phyloP scores from a whole-genome alignment of 2,797 vertebrate species.

The Pseudotriccus pelzelni region DNA sequence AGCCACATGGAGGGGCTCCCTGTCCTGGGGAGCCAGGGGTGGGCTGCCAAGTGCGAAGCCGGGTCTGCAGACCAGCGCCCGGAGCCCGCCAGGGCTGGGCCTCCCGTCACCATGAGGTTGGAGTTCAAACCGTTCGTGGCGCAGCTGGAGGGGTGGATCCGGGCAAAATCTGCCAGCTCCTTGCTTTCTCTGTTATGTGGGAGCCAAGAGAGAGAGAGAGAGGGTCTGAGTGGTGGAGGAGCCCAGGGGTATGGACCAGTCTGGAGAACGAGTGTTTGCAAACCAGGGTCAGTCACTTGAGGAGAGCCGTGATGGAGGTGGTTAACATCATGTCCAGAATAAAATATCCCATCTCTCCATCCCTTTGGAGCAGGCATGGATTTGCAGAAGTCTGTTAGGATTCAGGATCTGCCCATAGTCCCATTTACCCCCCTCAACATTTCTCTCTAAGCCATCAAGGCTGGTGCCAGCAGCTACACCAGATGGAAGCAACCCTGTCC shows the following conservation, averaged over 20 bases:
- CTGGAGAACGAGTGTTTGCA: not conserved
- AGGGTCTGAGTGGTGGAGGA: not conserved
- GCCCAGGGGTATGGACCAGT: not conserved
- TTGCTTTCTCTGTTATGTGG: slow-evolving; percentile 88
- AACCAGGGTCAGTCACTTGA: not conserved
- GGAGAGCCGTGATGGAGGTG: not conserved
- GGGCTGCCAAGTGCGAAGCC: slow-evolving; percentile 85
- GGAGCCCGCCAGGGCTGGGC: slow-evolving; percentile 81
- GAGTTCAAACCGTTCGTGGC: slow-evolving; percentile 86
- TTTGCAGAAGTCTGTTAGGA: not conserved
- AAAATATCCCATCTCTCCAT: not conserved
- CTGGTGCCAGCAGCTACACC: not conserved
- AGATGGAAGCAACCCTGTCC: not conserved
- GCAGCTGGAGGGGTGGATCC: slow-evolving; percentile 85
- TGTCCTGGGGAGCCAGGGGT: slow-evolving; percentile 90
- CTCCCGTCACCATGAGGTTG: slow-evolving; percentile 93
- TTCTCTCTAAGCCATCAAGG: not conserved
- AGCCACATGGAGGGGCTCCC: slow-evolving; percentile 94
- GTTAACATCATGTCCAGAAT: not conserved
- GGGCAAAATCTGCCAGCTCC: slow-evolving; percentile 90
- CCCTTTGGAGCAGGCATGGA: not conserved
- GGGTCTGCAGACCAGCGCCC: slow-evolving; percentile 92
- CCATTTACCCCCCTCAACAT: fast-evolving
- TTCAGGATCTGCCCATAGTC: not conserved
- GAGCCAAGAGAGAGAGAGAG: not conserved